These are phyloP conservation scores for Conus canariensis DNA, from an alignment of 2,888 invertebrate genomes.

Conservation along the genomic window DNA sequence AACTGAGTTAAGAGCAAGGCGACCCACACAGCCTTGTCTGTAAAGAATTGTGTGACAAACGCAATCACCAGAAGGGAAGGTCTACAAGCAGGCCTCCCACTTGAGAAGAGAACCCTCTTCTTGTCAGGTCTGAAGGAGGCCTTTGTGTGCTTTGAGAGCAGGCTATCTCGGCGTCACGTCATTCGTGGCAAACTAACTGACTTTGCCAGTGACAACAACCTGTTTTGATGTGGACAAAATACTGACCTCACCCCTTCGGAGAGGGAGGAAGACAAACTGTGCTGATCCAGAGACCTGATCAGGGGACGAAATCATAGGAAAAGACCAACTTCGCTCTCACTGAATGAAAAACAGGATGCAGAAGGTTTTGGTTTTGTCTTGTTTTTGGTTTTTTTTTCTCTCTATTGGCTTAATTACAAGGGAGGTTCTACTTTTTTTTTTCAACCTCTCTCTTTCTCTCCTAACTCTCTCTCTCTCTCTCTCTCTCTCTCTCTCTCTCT, in stretches of 20 bases:
- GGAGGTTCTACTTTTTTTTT: not conserved
- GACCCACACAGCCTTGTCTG: too few species aligned
- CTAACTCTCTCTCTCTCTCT: not conserved
- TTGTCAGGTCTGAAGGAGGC: not conserved
- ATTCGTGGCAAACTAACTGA: not conserved
- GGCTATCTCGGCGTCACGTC: not conserved
- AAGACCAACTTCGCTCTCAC: slow-evolving; percentile 30
- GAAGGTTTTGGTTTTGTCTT: not conserved
- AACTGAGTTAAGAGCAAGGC: too few species aligned
- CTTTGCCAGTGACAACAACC: not conserved
- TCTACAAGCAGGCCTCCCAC: not conserved
- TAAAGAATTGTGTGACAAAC: too few species aligned
- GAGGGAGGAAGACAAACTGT: not conserved
- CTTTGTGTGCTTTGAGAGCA: not conserved
- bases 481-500: not conserved
- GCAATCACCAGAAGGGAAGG: too few species aligned
- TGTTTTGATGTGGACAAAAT: not conserved
- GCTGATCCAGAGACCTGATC: slow-evolving; percentile 12
- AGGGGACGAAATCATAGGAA: not conserved
- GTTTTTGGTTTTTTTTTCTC: not conserved
- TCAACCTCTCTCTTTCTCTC: not conserved
- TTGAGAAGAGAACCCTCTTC: not conserved
- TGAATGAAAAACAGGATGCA: not conserved
- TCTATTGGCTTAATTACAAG: not conserved
- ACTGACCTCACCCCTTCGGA: not conserved